Evolutionary conservation across 92 coral and sea anemone genomes (phyloP).

Genomic region (Nematostella vectensis): DNA sequence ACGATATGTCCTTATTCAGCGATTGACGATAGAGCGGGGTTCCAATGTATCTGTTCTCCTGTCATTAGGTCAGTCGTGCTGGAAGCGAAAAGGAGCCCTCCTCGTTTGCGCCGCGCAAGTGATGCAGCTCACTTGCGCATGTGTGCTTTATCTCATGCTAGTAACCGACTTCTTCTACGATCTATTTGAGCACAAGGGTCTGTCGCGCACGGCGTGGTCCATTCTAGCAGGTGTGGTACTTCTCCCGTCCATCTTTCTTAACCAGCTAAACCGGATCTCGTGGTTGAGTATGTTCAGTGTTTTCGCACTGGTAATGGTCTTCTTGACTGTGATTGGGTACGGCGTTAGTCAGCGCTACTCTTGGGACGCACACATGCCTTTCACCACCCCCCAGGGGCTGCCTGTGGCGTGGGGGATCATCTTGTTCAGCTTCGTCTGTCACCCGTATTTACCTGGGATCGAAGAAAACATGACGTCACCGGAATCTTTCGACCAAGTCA

Average conservation of each 20-base stretch:
- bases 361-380: conserved; percentile 84
- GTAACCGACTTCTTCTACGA: conserved; percentile 97
- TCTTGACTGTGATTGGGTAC: conserved; percentile 72
- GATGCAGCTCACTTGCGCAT: conserved; percentile 94
- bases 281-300: conserved; percentile 98
- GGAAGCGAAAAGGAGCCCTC: conserved; percentile 70
- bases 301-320: conserved; percentile 81
- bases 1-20: too few relatives aligned
- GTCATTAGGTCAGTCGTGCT: conserved; percentile 95
- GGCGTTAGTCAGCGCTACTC: conserved; percentile 73
- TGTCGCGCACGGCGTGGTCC: conserved; percentile 73
- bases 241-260: conserved; percentile 82
- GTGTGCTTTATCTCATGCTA: conserved; percentile 89
- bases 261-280: conserved; percentile 84
- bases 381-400: conserved; percentile 78
- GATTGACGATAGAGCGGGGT: too few relatives aligned
- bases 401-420: conserved; percentile 98
- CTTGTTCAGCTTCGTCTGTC: conserved; percentile 91
- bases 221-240: conserved; percentile 78
- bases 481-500: conserved; percentile 70
- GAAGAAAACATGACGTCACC: conserved; percentile 91
- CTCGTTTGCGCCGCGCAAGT: conserved; percentile 79
- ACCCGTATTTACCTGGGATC: conserved; percentile 85
- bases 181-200: conserved; percentile 61
- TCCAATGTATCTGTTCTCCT: too few relatives aligned